These are phyloP conservation scores for Oncopodura yosiiana DNA, from an alignment of 1,140 invertebrate genomes.

Conservation along the genomic window DNA sequence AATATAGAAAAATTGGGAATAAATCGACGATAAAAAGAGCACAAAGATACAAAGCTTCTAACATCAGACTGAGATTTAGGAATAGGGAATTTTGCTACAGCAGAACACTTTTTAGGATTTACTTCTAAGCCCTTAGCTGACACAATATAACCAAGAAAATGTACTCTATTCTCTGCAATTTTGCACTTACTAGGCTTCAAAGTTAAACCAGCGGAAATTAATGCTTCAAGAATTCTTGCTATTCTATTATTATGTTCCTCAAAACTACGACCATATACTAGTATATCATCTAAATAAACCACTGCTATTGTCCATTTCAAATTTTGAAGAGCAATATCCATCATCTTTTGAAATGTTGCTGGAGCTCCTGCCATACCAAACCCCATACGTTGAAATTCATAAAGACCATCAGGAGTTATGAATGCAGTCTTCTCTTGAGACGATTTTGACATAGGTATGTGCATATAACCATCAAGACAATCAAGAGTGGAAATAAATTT, in stretches of 20 bases:
- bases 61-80: conserved; percentile 39
- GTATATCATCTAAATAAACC: conserved; percentile 38
- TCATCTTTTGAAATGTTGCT: conserved; percentile 40
- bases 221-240: conserved; percentile 38
- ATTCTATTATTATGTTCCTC: conserved; percentile 38
- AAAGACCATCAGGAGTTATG: conserved; percentile 36
- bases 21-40: conserved; percentile 40
- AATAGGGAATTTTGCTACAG: conserved; percentile 36
- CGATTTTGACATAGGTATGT: conserved; percentile 38
- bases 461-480: conserved; percentile 44
- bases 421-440: conserved; percentile 41
- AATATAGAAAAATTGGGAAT: conserved; percentile 38
- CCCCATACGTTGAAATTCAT: conserved; percentile 40
- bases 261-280: conserved; percentile 35
- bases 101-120: conserved; percentile 37
- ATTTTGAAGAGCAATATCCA: conserved; percentile 37
- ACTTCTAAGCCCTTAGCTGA: conserved; percentile 38
- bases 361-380: conserved; percentile 43
- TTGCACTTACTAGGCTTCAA: conserved; percentile 38
- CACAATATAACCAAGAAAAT: conserved; percentile 40
- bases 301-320: conserved; percentile 34
- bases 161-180: conserved; percentile 36
- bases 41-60: conserved; percentile 32
- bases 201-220: conserved; percentile 37
- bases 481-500: conserved; percentile 43